These are phyloP conservation scores for Moxostoma hubbsi DNA, from an alignment of 2,797 vertebrate genomes.

Conservation along the genomic window DNA sequence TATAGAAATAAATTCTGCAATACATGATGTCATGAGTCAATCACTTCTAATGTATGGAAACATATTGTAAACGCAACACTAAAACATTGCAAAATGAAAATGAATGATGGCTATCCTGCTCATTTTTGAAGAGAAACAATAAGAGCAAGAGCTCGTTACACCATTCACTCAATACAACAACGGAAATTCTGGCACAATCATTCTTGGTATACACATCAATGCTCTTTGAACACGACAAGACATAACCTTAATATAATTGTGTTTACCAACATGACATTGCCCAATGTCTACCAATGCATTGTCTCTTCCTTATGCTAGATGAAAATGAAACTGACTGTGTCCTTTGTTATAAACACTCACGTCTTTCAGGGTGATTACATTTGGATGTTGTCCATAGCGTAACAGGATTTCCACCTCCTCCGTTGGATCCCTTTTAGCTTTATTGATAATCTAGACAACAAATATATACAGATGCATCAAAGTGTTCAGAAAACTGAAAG, in stretches of 20 bases:
- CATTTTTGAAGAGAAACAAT: not conserved
- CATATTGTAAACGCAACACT: not conserved
- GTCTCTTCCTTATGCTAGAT: not conserved
- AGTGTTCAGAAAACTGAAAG: not conserved
- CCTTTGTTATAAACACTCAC: conserved; percentile 78
- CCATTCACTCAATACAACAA: not conserved
- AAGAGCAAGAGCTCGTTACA: conserved; percentile 27
- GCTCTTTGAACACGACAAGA: conserved; percentile 17
- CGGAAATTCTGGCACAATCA: conserved; percentile 6
- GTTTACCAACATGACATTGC: not conserved
- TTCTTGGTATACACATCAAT: conserved; percentile 29
- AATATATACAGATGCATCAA: not conserved
- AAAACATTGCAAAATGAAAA: conserved; percentile 9
- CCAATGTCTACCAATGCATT: not conserved
- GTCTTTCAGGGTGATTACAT: conserved; percentile 96
- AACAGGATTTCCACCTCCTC: conserved; percentile 98
- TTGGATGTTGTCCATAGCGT: conserved; percentile 95
- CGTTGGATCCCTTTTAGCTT: conserved; percentile 93
- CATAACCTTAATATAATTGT: conserved; percentile 32
- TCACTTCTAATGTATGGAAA: conserved; percentile 15
- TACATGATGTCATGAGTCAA: not conserved
- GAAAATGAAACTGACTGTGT: not conserved
- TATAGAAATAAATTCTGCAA: not conserved
- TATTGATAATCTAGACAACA: conserved; percentile 90
- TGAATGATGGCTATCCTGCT: conserved; percentile 16